A percentile compares a stretch with the other conserved stretches of the same genome.
phyloP scores from a whole-genome alignment of 2,113 vertebrate species.

The Cynocephalus volans region DNA sequence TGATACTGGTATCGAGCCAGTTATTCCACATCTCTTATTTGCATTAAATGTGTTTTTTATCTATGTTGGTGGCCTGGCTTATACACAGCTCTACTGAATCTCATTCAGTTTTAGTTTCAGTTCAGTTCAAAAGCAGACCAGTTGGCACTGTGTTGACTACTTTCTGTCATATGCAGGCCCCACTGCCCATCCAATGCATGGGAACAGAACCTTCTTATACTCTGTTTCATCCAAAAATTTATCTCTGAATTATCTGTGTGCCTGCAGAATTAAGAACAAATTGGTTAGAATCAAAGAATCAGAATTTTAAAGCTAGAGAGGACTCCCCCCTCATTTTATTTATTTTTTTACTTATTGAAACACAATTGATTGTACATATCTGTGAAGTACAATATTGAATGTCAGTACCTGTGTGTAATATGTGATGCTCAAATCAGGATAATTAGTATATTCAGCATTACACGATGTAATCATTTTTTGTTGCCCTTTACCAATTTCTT shows the following conservation, averaged over 20 bases:
- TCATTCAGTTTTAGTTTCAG: not conserved
- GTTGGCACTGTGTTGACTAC: not conserved
- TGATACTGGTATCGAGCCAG: not conserved
- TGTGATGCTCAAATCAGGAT: no score
- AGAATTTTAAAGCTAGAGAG: not conserved
- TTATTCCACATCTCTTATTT: not conserved
- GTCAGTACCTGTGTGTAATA: no score
- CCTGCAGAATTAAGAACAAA: not conserved
- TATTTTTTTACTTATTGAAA: no score
- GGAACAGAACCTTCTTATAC: not conserved
- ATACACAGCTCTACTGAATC: not conserved
- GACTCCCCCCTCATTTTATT: not conserved
- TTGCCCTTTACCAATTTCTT: no score
- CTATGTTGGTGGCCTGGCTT: not conserved
- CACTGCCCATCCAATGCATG: rapidly evolving
- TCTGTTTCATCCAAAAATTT: not conserved
- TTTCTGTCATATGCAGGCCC: rapidly evolving
- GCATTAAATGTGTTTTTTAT: not conserved
- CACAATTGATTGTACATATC: no score
- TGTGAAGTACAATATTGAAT: no score
- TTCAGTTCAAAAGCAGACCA: not conserved
- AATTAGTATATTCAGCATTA: no score
- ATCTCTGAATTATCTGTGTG: not conserved
- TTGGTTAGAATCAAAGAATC: not conserved
- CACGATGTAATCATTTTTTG: no score